Evolutionary conservation across 92 coral and sea anemone species (phyloP), one percentile per base, ranked within the genome.

Genomic region (Zoanthus solanderi): DNA sequence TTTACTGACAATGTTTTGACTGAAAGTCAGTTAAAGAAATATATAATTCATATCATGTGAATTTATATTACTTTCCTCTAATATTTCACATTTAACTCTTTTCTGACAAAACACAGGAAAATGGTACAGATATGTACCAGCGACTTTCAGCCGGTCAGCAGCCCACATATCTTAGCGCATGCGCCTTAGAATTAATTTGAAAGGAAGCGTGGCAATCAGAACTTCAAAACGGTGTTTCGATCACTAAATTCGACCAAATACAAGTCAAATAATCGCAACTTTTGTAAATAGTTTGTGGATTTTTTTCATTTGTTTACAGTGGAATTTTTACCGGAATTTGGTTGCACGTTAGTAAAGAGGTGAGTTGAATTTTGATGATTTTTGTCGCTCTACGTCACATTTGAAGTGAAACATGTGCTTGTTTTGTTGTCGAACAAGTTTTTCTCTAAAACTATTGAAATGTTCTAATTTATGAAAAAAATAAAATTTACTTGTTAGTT

Each of bases 341-440:
- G 56, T 74, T 74, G 78, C 78, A 37, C 44, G 56, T 7, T 37
- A 42, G 78, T 42, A 14, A 74, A 74, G 37, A 74, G 78, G 78
- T 44, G 78, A 74, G 78, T 74, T 74, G 78, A 74, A 74, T 74
- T 74, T 74, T 74, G 56, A 44, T 74, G 50, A 23, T 74, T 74
- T 34, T 74, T 74, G 78, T 42, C 78, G 56, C 37, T 74, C 56
- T 74, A 74, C 78, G 54, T 74, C 78, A 32, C 56, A 74, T 66
- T 66, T 66, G 72, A 66, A 66, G 72, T 66, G 72, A 66, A 66
- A 14, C 78, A 73, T 42, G 56, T 74, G 78, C 56, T 74, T 45
- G 78, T 14, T 74, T 74, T 74, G 78, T 44, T 74, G 18, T 44
- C 78, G 78, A 74, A 50, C 15, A 74, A 74, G 78, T 74, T 74